Percentiles rank a stretch among this genome's conserved stretches.
Evolutionary conservation across 1,140 invertebrate genomes (phyloP).

Genomic region (Periplaneta americana): DNA sequence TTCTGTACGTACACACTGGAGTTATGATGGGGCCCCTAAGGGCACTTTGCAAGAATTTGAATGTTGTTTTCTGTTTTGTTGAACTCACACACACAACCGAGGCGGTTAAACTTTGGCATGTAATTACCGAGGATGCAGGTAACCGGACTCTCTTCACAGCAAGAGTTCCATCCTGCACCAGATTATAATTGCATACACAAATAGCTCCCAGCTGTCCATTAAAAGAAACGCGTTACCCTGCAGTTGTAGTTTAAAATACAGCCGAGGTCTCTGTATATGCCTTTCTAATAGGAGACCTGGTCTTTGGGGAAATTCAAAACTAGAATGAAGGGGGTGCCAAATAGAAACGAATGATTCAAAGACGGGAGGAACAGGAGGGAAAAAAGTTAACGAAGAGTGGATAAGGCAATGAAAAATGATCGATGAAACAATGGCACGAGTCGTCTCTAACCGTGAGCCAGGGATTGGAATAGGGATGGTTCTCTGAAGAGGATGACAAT

Average conservation of each 20-base stretch:
- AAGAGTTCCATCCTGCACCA: not conserved
- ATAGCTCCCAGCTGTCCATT: not conserved
- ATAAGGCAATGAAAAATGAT: not conserved
- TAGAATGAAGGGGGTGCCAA: not conserved
- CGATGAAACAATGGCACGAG: not conserved
- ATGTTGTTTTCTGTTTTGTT: not conserved
- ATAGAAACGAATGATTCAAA: not conserved
- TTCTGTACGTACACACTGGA: not conserved
- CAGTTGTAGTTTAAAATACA: not conserved
- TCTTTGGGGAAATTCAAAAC: not conserved
- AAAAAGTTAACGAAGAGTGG: not conserved
- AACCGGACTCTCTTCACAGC: not conserved
- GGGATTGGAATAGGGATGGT: not conserved
- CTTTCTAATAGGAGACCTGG: not conserved
- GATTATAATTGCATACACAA: not conserved
- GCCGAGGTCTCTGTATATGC: not conserved
- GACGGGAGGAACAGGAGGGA: not conserved
- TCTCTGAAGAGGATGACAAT: not conserved
- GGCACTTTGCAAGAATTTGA: not conserved
- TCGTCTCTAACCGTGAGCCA: not conserved
- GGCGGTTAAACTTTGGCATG: not conserved
- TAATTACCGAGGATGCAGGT: not conserved
- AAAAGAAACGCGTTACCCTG: not conserved
- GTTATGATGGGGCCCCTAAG: not conserved
- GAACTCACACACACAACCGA: too few species aligned